These are phyloP conservation scores for Macheiramphus alcinus DNA, from an alignment of 2,113 vertebrate species.

Conservation along the genomic window DNA sequence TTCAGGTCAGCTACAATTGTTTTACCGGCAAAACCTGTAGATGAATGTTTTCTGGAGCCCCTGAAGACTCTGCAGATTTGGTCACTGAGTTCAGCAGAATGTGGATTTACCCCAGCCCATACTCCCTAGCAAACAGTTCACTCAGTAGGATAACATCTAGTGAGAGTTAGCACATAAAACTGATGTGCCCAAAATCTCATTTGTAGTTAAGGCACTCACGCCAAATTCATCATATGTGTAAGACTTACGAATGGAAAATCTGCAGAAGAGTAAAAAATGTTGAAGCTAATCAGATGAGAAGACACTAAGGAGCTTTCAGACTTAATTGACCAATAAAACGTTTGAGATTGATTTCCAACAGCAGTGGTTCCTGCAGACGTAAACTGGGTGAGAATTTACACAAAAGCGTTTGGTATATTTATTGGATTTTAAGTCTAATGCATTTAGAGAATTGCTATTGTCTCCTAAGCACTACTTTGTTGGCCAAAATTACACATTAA, in stretches of 20 bases:
- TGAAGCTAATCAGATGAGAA: not conserved
- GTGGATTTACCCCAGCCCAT: not conserved
- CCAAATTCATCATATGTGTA: not conserved
- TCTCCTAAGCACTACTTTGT: not conserved
- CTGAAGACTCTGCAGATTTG: not conserved
- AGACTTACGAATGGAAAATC: not conserved
- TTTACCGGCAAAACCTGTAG: not conserved
- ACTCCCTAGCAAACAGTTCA: not conserved
- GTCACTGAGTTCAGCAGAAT: not conserved
- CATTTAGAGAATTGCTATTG: not conserved
- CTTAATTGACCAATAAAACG: not conserved
- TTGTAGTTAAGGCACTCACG: not conserved
- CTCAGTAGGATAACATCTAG: fast-evolving
- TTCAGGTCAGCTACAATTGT: fast-evolving
- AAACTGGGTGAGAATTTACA: not conserved
- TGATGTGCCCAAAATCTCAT: fast-evolving
- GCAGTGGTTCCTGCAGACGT: not conserved
- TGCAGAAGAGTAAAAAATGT: not conserved
- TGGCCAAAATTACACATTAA: not conserved
- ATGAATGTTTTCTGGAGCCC: not conserved
- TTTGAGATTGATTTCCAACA: not conserved
- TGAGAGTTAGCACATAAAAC: not conserved
- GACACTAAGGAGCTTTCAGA: not conserved
- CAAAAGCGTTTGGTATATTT: not conserved
- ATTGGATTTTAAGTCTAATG: not conserved